A percentile compares a stretch with the other conserved stretches of the same genome.
Conservation (phyloP, 2,113 vertebrate species). For the Actinemys pallida region DNA sequence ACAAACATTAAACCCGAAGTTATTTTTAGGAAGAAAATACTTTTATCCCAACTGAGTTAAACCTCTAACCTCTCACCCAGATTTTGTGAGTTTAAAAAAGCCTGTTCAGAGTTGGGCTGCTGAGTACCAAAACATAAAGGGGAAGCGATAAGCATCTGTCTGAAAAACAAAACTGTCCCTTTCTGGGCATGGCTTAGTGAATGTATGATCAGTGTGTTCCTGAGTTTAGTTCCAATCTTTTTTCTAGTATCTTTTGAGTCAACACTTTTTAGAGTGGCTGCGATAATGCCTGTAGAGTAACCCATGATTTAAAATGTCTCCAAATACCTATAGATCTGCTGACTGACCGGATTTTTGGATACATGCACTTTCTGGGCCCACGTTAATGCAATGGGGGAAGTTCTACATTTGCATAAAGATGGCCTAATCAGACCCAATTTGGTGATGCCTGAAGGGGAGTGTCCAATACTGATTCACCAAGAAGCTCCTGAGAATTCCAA, state of each 20-base stretch:
- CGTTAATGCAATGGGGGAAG: no score
- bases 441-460: no score
- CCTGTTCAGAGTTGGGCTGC: neutral
- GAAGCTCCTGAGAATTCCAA: no score
- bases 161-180: fast-evolving
- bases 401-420: no score
- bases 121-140: neutral
- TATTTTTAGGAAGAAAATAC: neutral
- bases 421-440: no score
- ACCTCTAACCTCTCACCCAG: neutral
- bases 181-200: neutral
- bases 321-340: neutral
- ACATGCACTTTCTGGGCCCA: neutral
- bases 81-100: neutral
- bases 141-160: neutral
- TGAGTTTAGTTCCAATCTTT: neutral
- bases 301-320: neutral
- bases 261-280: neutral
- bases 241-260: neutral
- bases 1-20: neutral
- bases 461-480: no score
- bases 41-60: neutral
- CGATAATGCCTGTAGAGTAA: neutral
- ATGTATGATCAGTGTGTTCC: neutral
- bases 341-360: neutral